A percentile compares a stretch with the other conserved stretches of the same genome.
phyloP scores from a whole-genome alignment of 2,797 vertebrate genomes.

The Acipenser transmontanus region DNA sequence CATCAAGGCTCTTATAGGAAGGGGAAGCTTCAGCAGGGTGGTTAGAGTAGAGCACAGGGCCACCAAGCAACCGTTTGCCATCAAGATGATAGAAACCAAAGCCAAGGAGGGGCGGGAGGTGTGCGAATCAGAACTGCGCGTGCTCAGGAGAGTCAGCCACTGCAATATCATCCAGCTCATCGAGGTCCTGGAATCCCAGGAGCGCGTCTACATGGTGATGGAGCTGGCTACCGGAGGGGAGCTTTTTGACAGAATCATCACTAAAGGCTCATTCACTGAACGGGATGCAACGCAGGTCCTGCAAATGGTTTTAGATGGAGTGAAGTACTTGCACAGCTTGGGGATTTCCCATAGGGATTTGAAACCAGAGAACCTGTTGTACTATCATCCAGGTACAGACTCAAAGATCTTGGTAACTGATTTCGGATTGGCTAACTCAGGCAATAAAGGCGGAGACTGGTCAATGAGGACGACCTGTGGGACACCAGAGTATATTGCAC shows the following conservation, averaged over 20 bases:
- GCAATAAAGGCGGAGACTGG: conserved; percentile 21
- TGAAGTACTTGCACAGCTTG: conserved; percentile 46
- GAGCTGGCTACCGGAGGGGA: conserved; percentile 53
- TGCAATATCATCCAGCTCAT: conserved; percentile 46
- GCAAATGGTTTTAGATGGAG: conserved; percentile 41
- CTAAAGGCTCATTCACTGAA: conserved; percentile 47
- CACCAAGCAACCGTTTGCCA: conserved; percentile 50
- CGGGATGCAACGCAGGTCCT: conserved; percentile 46
- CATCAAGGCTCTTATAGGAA: conserved; percentile 59
- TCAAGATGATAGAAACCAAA: conserved; percentile 56
- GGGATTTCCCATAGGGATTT: conserved; percentile 49
- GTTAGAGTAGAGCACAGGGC: conserved; percentile 49
- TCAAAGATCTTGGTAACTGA: conserved; percentile 49
- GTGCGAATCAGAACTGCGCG: conserved; percentile 47
- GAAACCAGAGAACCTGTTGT: conserved; percentile 52
- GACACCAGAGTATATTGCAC: conserved; percentile 49
- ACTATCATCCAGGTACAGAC: conserved; percentile 49
- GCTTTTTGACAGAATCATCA: conserved; percentile 47
- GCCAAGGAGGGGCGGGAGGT: conserved; percentile 39
- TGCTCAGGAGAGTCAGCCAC: conserved; percentile 46
- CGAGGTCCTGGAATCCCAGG: conserved; percentile 51
- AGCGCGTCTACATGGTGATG: conserved; percentile 47
- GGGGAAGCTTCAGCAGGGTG: conserved; percentile 52
- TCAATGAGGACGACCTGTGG: conserved; percentile 25
- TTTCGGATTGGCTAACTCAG: conserved; percentile 50